These are phyloP conservation scores for Calephelis nemesis DNA, from an alignment of 1,140 invertebrate genomes.

Conservation along the genomic window DNA sequence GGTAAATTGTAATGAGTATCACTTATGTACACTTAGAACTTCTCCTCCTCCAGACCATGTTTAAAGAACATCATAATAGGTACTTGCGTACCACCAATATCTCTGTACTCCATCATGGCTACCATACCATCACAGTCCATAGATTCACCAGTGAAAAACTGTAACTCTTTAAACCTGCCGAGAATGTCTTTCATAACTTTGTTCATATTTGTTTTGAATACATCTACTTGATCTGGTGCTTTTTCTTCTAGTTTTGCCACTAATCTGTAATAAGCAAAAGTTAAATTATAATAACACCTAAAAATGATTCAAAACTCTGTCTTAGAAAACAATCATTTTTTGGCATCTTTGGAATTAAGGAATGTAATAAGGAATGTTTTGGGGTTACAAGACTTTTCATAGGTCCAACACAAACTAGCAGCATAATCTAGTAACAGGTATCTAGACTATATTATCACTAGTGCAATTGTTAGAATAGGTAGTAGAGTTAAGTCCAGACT, in stretches of 20 bases:
- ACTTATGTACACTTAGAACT: constrained; percentile 84
- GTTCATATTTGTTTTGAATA: constrained; percentile 95
- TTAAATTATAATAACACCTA: background rate
- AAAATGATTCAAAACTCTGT: no score
- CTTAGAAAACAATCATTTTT: no score
- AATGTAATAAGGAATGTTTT: no score
- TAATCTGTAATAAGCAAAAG: constrained; percentile 79
- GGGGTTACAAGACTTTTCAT: no score
- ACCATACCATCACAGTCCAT: constrained; percentile 97
- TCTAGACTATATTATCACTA: no score
- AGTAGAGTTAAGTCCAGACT: no score
- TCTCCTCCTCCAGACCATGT: constrained; percentile 96
- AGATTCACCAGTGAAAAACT: constrained; percentile 97
- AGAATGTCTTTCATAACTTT: constrained; percentile 97
- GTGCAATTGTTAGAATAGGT: no score
- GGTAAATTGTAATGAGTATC: constrained; percentile 59
- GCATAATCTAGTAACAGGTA: no score
- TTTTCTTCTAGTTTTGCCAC: constrained; percentile 90
- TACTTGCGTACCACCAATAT: constrained; percentile 88
- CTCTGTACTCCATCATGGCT: constrained; percentile 95
- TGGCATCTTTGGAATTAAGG: no score
- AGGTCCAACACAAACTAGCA: no score
- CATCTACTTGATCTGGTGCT: constrained; percentile 89
- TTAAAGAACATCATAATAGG: constrained; percentile 97
- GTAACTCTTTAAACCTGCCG: constrained; percentile 93